A percentile compares a stretch with the other conserved stretches of the same genome.
Conservation (phyloP, 2,888 invertebrate genomes). For the Drosophila monieri region DNA sequence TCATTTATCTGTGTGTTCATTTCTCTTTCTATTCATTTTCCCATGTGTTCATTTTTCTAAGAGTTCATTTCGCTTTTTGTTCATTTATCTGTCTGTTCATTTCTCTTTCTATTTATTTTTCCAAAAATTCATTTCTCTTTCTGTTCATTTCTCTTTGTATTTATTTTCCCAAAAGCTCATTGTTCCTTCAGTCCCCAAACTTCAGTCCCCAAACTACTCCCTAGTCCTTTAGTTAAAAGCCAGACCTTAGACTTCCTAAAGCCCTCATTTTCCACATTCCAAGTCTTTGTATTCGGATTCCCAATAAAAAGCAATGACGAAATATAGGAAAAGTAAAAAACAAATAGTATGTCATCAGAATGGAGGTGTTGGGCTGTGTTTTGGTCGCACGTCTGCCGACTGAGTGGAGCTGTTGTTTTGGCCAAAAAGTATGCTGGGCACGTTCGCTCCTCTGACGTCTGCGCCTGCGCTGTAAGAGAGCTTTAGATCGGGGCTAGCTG, state of each 20-base stretch:
- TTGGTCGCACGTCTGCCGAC: conserved; percentile 63
- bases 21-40: neutral
- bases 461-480: conserved; percentile 61
- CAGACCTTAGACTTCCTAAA: too few species aligned
- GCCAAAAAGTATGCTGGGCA: conserved; percentile 65
- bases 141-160: too few species aligned
- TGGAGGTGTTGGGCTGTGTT: neutral
- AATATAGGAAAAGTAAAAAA: conserved; percentile 18
- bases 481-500: conserved; percentile 16
- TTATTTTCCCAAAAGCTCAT: too few species aligned
- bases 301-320: conserved; percentile 43
- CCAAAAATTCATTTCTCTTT: neutral
- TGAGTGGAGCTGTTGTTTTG: conserved; percentile 34
- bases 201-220: too few species aligned
- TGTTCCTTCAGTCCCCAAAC: too few species aligned
- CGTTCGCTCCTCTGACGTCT: conserved; percentile 69
- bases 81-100: neutral
- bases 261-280: too few species aligned
- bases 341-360: conserved; percentile 17
- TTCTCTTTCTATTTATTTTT: neutral
- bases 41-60: neutral
- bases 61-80: neutral
- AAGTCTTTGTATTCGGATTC: conserved; percentile 13
- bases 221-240: too few species aligned
- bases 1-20: neutral